Conservation (phyloP, 2,113 vertebrate genomes). For the Odontophorus gujanensis region DNA sequence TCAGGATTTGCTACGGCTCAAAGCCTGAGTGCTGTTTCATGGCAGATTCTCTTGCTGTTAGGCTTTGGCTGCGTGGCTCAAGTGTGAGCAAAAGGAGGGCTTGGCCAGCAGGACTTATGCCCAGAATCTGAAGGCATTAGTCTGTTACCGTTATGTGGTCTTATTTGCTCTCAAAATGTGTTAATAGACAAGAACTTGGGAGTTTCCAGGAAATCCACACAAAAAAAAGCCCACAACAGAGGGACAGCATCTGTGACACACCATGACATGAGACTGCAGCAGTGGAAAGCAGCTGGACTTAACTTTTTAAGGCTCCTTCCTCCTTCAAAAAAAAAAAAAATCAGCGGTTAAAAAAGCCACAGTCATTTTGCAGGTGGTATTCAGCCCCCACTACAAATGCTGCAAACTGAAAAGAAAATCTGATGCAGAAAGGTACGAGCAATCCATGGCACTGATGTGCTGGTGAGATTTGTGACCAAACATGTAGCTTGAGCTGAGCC, state of each 20-base stretch:
- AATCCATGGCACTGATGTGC: not conserved
- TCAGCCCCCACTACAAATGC: not conserved
- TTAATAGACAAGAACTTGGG: slow-evolving; percentile 22
- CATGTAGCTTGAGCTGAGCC: not conserved
- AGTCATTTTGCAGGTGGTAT: not conserved
- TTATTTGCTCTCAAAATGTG: slow-evolving; percentile 1
- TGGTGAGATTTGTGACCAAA: not conserved
- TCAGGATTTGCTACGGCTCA: not conserved
- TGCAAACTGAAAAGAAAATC: not conserved
- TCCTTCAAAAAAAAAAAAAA: not conserved
- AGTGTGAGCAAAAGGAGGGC: not conserved
- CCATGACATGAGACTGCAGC: not conserved
- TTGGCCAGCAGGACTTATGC: slow-evolving; percentile 2
- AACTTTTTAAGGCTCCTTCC: not conserved
- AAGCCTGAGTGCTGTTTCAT: not conserved
- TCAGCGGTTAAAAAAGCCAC: not conserved
- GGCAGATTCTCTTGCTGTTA: not conserved
- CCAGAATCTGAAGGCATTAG: slow-evolving; percentile 21
- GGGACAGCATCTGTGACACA: not conserved
- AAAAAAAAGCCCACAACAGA: not conserved
- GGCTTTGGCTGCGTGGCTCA: accelerated
- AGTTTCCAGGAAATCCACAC: slow-evolving; percentile 28
- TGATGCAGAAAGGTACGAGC: not conserved
- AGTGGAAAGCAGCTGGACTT: not conserved
- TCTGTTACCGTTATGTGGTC: not conserved